Base-by-base conservation (phyloP, 2,797 vertebrate species). In the Hypotaenidia philippensis region DNA sequence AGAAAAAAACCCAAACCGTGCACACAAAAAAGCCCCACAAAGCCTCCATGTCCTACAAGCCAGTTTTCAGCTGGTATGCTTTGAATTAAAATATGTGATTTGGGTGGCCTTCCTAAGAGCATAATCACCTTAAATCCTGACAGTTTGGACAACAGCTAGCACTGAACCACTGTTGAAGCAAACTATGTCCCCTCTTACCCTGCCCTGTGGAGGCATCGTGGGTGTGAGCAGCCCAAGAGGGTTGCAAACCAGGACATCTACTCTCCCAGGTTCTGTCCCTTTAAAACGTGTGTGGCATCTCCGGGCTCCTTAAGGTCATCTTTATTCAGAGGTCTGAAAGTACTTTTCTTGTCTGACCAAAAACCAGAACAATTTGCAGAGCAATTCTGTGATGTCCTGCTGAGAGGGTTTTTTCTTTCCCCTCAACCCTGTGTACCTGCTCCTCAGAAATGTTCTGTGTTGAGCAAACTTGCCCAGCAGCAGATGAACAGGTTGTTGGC, bases 261-360 rank as follows among this genome's bases (percentile, higher is more conserved):
- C 22, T 32, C 10, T 41, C 32, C 12, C 19, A 5, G 41, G 9
- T 20, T n/a, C n/a, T 36, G 44, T 29, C 36, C n/a, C 50, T 61
- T 26, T 13, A 27, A 19, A 5, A n/a, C 41, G 20, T 9, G 5
- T 0, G 1, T 19, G 38, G 9, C 40, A 40, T 41, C 29, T 36
- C 55, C 34, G 9, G 18, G 44, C 41, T 60, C 45, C 26, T 47
- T 8, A 23, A 11, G 74, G 40, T n/a, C 13, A 19, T 68, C n/a
- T 52, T 26, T 53, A 9, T 59, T 38, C 29, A 26, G 50, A 19
- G 32, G 25, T 31, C 45, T 38, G 57, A 50, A 50, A 27, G 18
- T 29, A 26, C 29, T 36, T 27, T 50, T 49, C 19, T 26, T 23
- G 19, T 22, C 34, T n/a, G 52, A 32, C n/a, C 29, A 31, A 26